These are phyloP conservation scores for Tribolium castaneum DNA, from an alignment of 1,140 invertebrate species.

Conservation along the genomic window DNA sequence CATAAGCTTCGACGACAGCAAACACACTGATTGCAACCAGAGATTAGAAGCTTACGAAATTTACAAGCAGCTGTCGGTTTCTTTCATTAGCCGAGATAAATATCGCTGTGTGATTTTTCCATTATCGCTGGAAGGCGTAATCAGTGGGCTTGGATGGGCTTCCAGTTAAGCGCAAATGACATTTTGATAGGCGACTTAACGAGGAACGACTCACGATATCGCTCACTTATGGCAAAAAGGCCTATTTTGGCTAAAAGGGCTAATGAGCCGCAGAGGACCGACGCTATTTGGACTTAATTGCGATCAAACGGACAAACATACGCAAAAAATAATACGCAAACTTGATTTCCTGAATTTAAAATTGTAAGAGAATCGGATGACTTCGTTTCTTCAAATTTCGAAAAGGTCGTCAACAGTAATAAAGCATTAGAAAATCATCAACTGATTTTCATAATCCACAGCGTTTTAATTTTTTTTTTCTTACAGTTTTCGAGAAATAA, in stretches of 20 bases:
- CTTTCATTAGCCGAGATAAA: constrained; percentile 17
- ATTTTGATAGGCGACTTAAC: constrained; percentile 52
- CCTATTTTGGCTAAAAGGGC: constrained; percentile 46
- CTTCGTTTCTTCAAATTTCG: too few species aligned
- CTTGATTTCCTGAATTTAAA: too few species aligned
- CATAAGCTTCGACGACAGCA: constrained; percentile 7
- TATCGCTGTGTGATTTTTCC: constrained; percentile 45
- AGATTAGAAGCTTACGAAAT: constrained; percentile 16
- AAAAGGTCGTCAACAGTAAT: too few species aligned
- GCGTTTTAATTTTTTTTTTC: too few species aligned
- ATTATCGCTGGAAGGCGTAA: constrained; percentile 50
- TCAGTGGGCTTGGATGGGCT: constrained; percentile 41
- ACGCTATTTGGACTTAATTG: background rate
- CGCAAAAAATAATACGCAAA: too few species aligned
- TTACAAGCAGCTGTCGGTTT: constrained; percentile 4
- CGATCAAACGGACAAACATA: too few species aligned
- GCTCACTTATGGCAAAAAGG: constrained; percentile 47
- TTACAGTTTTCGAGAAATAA: too few species aligned
- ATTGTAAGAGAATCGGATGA: too few species aligned
- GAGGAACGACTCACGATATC: constrained; percentile 51
- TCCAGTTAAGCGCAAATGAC: constrained; percentile 49
- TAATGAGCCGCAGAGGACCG: constrained; percentile 16
- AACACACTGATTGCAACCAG: constrained; percentile 8
- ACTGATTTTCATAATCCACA: too few species aligned
- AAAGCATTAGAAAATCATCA: too few species aligned